These are phyloP conservation scores for Scaptomyza montana DNA, from an alignment of 1,140 invertebrate genomes.

Conservation along the genomic window DNA sequence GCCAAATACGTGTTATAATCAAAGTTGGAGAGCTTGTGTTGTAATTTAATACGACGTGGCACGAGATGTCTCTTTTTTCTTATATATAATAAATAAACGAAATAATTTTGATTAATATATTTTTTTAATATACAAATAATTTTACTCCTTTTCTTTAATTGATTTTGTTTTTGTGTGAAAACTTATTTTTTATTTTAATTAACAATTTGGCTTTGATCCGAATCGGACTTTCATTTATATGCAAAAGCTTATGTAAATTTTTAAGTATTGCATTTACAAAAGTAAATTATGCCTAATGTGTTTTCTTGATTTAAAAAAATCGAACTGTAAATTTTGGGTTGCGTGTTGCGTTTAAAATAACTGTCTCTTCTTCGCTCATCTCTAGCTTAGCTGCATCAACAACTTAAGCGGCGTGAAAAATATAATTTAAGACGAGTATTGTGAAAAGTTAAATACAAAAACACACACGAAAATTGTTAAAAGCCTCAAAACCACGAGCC, in stretches of 20 bases:
- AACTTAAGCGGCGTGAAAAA: slow-evolving; percentile 46
- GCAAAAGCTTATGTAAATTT: not conserved
- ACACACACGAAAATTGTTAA: slow-evolving; percentile 50
- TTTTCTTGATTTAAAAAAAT: not conserved
- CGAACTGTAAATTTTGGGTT: not conserved
- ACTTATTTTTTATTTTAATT: too few species aligned
- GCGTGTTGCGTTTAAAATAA: not conserved
- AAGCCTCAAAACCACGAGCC: slow-evolving; percentile 66
- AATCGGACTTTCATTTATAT: too few species aligned
- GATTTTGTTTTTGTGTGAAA: too few species aligned
- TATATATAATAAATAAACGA: not conserved
- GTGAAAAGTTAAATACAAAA: slow-evolving; percentile 30
- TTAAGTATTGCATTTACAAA: not conserved
- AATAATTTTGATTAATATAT: too few species aligned
- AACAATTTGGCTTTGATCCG: too few species aligned
- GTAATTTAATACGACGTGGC: not conserved
- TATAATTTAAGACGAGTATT: slow-evolving; percentile 31
- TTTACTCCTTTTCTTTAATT: too few species aligned
- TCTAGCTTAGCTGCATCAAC: slow-evolving; percentile 40
- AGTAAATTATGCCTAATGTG: not conserved
- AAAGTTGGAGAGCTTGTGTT: not conserved
- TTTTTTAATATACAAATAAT: too few species aligned
- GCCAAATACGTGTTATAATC: not conserved
- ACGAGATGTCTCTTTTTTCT: not conserved
- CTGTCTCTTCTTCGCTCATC: not conserved